Conservation (phyloP, 2,888 invertebrate species). For the Cerastis leucographa region DNA sequence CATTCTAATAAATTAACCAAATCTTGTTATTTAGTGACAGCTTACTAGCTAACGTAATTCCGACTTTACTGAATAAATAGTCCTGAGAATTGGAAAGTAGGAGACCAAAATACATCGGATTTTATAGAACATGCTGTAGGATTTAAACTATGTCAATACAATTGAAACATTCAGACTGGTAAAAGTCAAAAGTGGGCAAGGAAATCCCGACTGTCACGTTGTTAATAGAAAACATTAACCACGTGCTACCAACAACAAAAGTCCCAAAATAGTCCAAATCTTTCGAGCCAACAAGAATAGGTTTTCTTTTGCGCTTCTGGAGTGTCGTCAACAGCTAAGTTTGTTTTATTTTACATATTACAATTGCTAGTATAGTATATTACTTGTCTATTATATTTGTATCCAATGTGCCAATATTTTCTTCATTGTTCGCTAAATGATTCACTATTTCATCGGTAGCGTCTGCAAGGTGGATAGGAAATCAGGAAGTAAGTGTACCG, state of each 20-base stretch:
- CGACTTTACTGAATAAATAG: slow-evolving; percentile 10
- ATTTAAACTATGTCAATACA: neutral
- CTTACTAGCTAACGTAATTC: slow-evolving; percentile 40
- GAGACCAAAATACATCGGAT: slow-evolving; percentile 19
- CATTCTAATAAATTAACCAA: slow-evolving; percentile 40
- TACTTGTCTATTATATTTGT: slow-evolving; percentile 38
- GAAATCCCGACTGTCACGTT: neutral
- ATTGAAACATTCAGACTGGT: neutral
- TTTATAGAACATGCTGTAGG: neutral
- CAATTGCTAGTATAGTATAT: slow-evolving; percentile 11
- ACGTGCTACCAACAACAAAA: neutral
- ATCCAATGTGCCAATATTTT: slow-evolving; percentile 34
- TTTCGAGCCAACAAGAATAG: neutral
- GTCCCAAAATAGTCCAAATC: neutral
- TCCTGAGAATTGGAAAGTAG: slow-evolving; percentile 13
- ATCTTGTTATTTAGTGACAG: slow-evolving; percentile 46
- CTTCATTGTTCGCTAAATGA: slow-evolving; percentile 46
- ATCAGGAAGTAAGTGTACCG: slow-evolving; percentile 2
- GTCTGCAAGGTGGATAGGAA: slow-evolving; percentile 1
- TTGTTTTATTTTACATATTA: slow-evolving; percentile 17
- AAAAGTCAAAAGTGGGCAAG: neutral
- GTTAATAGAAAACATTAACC: neutral
- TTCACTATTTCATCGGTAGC: slow-evolving; percentile 38
- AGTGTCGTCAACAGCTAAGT: neutral
- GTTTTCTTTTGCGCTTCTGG: neutral